Evolutionary conservation across 2,113 vertebrate genomes (phyloP), one percentile per base, ranked within the genome.

Genomic region (Brienomyrus brachyistius): DNA sequence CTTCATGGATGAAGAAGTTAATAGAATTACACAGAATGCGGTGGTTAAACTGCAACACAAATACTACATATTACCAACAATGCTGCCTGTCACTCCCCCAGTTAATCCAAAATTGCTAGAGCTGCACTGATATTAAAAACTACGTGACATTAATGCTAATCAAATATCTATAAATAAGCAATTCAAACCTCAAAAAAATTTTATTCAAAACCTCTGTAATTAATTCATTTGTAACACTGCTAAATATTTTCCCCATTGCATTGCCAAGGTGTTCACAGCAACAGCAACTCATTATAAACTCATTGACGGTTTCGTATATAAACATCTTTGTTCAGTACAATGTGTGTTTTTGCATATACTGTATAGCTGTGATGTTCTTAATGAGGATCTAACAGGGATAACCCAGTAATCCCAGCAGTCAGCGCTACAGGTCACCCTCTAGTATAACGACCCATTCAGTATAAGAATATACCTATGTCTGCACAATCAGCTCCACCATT

Each of bases 1-100:
- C 96, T 97, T 90, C 90, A 90, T 40, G 83, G 8, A 87, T 80
- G 21, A 21, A 80, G 15, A 43, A 17, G 15, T 17, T 7, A 19
- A 43, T 40, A 80, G 19, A 74, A 43, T 40, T 17, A 70, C 62
- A 70, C 10, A 31, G 62, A 13, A 31, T 13, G 27, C 1, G 1
- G 62, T 4, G n/a, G n/a, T 70, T 70, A 43, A 40, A 19, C 35
- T 43, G 35, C 35, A 43, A 80, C 74, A 80, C 74, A 80, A 17
- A 40, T 80, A 80, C 74, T 31, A 1, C 27, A 31, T 70, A 43
- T 35, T 80, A 43, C 74, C 43, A 35, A 7, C 74, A 6, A 8
- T 7, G 2, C 35, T 43, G 13, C 62, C n/a, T 31, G 62, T 31
- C 27, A 31, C n/a, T 70, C 10, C n/a, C n/a, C 10, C 62, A 70